These are phyloP conservation scores for Stictonetta naevosa DNA, from an alignment of 2,113 vertebrate genomes.

Conservation along the genomic window DNA sequence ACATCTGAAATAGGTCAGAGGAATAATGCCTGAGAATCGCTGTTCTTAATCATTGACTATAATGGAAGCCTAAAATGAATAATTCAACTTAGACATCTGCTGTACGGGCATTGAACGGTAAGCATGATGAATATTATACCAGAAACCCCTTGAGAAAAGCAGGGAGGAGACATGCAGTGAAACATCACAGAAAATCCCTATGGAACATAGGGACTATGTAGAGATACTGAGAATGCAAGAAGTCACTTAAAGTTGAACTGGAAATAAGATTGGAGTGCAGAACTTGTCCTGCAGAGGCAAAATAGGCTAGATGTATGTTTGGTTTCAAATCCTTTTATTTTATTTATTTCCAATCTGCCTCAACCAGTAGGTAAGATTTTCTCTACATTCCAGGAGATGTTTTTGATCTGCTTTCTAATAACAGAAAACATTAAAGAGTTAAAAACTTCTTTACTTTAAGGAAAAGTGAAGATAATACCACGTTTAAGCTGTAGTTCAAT, in stretches of 20 bases:
- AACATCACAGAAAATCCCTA: background rate
- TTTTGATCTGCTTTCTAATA: background rate
- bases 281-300: background rate
- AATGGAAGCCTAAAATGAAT: background rate
- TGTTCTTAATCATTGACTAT: background rate
- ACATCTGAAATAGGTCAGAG: background rate
- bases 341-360: background rate
- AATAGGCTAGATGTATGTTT: background rate
- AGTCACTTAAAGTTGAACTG: background rate
- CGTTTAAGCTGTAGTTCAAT: background rate
- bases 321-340: background rate
- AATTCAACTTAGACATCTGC: background rate
- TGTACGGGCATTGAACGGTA: background rate
- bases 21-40: background rate
- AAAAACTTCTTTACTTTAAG: background rate
- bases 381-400: background rate
- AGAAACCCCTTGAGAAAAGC: background rate
- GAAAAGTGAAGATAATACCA: background rate
- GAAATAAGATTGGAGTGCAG: background rate
- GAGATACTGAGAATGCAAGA: background rate
- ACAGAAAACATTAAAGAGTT: background rate
- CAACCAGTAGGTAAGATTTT: background rate
- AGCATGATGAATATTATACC: background rate
- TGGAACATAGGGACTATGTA: background rate
- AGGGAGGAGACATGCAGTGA: background rate